A percentile compares a stretch with the other conserved stretches of the same genome.
Conservation (phyloP, 2,113 vertebrate genomes). For the Carassius auratus region DNA sequence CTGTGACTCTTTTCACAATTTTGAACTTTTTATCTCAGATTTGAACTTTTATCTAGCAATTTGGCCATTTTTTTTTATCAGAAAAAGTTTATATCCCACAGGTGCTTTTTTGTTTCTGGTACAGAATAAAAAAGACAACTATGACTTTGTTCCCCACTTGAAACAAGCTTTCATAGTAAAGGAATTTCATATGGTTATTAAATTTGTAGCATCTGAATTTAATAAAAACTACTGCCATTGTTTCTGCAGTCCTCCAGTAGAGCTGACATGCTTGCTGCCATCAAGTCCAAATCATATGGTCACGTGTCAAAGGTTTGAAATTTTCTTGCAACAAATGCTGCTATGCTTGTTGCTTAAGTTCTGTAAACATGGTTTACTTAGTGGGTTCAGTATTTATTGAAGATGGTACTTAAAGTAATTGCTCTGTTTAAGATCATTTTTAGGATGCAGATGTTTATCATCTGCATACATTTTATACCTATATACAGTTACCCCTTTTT, state of each 20-base stretch:
- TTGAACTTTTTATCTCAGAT: too few species aligned
- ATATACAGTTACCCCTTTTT: not conserved
- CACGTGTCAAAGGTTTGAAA: slow-evolving; percentile 73
- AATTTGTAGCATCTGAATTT: not conserved
- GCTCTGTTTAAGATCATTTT: not conserved
- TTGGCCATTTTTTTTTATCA: too few species aligned
- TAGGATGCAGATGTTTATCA: not conserved
- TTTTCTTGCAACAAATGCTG: not conserved
- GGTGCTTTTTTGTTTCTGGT: too few species aligned
- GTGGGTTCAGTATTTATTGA: not conserved
- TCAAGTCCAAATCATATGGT: slow-evolving; percentile 84
- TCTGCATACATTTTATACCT: not conserved
- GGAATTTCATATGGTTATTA: not conserved
- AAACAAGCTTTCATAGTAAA: too few species aligned
- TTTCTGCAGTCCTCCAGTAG: slow-evolving; percentile 77
- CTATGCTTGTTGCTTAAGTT: not conserved
- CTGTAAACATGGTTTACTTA: not conserved
- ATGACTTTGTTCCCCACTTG: too few species aligned
- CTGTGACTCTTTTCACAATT: too few species aligned
- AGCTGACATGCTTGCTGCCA: slow-evolving; percentile 81
- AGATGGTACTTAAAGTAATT: not conserved
- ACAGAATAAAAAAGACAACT: too few species aligned
- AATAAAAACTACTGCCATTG: not conserved
- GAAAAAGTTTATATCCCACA: too few species aligned
- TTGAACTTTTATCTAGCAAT: too few species aligned